These are phyloP conservation scores for Jacana jacana DNA, from an alignment of 2,113 vertebrate species.

Conservation along the genomic window DNA sequence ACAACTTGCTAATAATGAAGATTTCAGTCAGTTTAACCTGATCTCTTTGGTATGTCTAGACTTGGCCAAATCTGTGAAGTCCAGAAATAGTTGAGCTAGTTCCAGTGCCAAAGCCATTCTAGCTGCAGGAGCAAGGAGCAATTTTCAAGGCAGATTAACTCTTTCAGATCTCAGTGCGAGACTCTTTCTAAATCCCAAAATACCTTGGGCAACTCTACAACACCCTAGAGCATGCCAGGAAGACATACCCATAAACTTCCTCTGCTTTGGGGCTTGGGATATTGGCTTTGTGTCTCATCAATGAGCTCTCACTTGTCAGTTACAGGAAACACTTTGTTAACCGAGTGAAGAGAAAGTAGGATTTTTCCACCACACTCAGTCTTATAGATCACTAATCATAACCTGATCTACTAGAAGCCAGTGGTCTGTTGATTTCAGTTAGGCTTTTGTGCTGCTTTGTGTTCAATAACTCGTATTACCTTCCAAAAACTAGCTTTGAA, in stretches of 20 bases:
- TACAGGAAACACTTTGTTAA: background rate
- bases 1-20: background rate
- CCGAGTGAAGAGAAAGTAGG: background rate
- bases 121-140: background rate
- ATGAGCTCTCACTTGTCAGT: background rate
- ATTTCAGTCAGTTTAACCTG: background rate
- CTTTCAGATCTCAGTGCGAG: background rate
- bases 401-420: background rate
- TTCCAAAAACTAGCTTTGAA: background rate
- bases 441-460: background rate
- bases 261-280: background rate
- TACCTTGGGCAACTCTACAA: background rate
- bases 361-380: background rate
- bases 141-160: background rate
- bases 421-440: background rate
- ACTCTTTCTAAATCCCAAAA: background rate
- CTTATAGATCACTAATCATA: background rate
- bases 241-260: background rate
- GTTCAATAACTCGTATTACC: background rate
- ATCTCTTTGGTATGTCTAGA: background rate
- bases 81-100: constrained; percentile 1
- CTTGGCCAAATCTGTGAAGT: background rate
- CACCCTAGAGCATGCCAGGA: background rate
- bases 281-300: background rate
- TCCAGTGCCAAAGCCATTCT: background rate